These are phyloP conservation scores for Cephus nigrinus DNA, from an alignment of 2,888 invertebrate species.

Conservation along the genomic window DNA sequence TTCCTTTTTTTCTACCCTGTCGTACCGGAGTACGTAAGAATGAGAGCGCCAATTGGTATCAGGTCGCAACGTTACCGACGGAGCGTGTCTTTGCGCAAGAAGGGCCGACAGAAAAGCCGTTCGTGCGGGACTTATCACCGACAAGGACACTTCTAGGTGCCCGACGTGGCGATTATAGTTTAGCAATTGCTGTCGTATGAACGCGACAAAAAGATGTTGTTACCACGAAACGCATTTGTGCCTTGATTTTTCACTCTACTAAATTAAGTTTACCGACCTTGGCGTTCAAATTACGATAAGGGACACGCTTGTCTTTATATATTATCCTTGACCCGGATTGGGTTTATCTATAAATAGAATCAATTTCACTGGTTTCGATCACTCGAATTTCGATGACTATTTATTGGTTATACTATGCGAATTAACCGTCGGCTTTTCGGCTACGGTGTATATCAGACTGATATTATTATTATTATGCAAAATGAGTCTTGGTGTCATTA, in stretches of 20 bases:
- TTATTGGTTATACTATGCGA: neutral
- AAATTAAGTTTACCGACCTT: neutral
- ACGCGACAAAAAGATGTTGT: neutral
- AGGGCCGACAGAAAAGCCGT: neutral
- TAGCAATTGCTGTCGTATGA: neutral
- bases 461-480: neutral
- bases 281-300: neutral
- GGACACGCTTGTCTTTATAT: neutral
- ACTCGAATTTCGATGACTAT: neutral
- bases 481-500: neutral
- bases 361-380: neutral
- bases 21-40: neutral
- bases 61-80: neutral
- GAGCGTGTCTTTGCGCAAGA: neutral
- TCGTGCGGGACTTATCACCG: conserved; percentile 1
- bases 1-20: neutral
- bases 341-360: neutral
- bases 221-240: neutral
- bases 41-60: neutral
- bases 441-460: neutral
- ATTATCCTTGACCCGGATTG: conserved; percentile 1
- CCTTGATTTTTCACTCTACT: neutral
- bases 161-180: neutral
- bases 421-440: too few relatives aligned
- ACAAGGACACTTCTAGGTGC: neutral